These are phyloP conservation scores for Todiramphus saurophagus DNA, from an alignment of 2,113 vertebrate species.

Conservation along the genomic window DNA sequence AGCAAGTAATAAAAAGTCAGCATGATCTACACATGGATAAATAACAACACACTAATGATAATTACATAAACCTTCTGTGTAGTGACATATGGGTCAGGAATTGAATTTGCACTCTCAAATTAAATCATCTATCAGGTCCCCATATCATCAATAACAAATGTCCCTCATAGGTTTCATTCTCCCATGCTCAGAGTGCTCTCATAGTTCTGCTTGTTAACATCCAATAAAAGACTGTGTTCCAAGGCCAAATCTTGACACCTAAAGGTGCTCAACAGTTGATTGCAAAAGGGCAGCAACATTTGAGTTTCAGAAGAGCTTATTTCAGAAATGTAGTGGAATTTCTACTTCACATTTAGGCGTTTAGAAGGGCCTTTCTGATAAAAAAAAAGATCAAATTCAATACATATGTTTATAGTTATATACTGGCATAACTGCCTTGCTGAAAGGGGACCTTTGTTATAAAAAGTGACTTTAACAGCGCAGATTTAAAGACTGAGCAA, in stretches of 20 bases:
- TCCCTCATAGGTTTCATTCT: not conserved
- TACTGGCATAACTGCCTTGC: not conserved
- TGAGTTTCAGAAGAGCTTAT: not conserved
- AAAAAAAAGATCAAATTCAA: not conserved
- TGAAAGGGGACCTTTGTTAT: not conserved
- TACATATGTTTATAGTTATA: not conserved
- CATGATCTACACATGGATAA: constrained; percentile 1
- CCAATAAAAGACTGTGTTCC: not conserved
- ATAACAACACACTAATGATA: constrained; percentile 33
- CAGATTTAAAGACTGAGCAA: not conserved
- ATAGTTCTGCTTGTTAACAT: not conserved
- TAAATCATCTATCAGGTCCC: constrained; percentile 3
- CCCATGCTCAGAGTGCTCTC: not conserved
- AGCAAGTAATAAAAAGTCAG: constrained; percentile 39
- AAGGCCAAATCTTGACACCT: not conserved
- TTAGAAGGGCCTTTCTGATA: not conserved
- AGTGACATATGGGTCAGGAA: constrained; percentile 47
- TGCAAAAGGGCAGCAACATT: not conserved
- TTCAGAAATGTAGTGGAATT: not conserved
- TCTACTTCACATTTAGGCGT: not conserved
- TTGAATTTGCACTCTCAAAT: constrained; percentile 30
- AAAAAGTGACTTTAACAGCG: not conserved
- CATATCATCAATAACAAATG: not conserved
- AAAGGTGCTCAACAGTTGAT: not conserved
- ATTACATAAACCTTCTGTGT: constrained; percentile 51